Percentiles rank a stretch among this genome's conserved stretches.
Conservation (phyloP, 2,113 vertebrate genomes). For the Oceanites oceanicus region DNA sequence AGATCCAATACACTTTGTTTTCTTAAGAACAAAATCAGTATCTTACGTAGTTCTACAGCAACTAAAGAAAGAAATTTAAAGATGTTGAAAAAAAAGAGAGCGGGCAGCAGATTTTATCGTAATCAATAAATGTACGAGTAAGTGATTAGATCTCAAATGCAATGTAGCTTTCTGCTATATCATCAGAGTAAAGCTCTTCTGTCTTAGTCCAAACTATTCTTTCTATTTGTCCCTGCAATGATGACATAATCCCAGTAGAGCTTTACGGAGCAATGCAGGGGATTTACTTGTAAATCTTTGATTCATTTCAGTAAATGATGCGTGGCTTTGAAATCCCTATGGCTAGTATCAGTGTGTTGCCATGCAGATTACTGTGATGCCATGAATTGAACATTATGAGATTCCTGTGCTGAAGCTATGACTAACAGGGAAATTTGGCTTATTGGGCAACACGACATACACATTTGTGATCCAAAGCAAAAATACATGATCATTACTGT, state of each 20-base stretch:
- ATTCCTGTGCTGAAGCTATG: not conserved
- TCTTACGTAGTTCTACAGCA: not conserved
- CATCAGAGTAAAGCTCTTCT: conserved; percentile 11
- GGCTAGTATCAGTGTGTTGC: conserved; percentile 6
- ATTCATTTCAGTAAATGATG: conserved; percentile 45
- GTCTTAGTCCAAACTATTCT: conserved; percentile 13
- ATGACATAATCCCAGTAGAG: conserved; percentile 47
- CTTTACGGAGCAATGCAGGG: conserved; percentile 12
- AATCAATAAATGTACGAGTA: conserved; percentile 11
- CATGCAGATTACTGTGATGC: conserved; percentile 44
- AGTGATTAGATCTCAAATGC: conserved; percentile 27
- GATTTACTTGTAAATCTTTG: conserved; percentile 53
- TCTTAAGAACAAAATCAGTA: not conserved
- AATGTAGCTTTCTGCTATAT: not conserved
- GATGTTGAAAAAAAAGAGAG: not conserved
- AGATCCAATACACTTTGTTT: not conserved
- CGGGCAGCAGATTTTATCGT: not conserved
- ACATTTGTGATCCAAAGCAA: not conserved
- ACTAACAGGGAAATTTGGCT: conserved; percentile 10
- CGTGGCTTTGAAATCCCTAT: conserved; percentile 3
- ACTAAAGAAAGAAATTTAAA: not conserved
- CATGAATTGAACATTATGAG: not conserved
- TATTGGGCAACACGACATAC: not conserved
- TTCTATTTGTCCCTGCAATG: conserved; percentile 34
- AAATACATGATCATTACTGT: not conserved